Evolutionary conservation across 2,888 invertebrate genomes (phyloP).

Genomic region (Charanyca ferruginea): DNA sequence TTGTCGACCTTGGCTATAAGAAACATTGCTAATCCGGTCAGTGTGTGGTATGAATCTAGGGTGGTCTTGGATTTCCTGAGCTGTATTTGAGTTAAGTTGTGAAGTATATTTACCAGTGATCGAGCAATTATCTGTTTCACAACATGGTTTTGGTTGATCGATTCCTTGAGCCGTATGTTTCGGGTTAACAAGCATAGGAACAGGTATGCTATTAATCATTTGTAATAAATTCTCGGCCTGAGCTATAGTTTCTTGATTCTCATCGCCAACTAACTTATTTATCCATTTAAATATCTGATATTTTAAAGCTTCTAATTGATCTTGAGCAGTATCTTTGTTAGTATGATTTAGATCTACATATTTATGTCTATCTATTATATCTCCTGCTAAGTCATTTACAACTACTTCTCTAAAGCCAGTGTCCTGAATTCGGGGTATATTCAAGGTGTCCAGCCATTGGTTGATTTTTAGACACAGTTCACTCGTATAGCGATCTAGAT

Average conservation of each 20-base stretch:
- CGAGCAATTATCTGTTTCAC: background rate
- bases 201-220: slow-evolving; percentile 73
- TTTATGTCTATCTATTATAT: slow-evolving; percentile 80
- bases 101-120: background rate
- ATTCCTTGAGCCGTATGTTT: slow-evolving; percentile 2
- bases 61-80: background rate
- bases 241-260: slow-evolving; percentile 70
- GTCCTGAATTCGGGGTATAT: slow-evolving; percentile 63
- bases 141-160: slow-evolving; percentile 6
- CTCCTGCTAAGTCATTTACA: slow-evolving; percentile 76
- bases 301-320: slow-evolving; percentile 80
- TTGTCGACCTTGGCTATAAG: background rate
- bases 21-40: background rate
- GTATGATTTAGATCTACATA: slow-evolving; percentile 76
- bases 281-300: slow-evolving; percentile 85
- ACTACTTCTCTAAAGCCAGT: slow-evolving; percentile 66
- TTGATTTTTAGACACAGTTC: slow-evolving; percentile 74
- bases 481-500: slow-evolving; percentile 66
- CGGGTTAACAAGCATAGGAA: slow-evolving; percentile 64
- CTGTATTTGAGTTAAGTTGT: background rate
- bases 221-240: slow-evolving; percentile 75
- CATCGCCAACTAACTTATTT: slow-evolving; percentile 75
- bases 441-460: slow-evolving; percentile 75
- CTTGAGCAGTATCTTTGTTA: slow-evolving; percentile 60
- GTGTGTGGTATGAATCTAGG: background rate